These are phyloP conservation scores for Stratiolaelaps scimitus DNA, from an alignment of 1,140 invertebrate species.

Conservation along the genomic window DNA sequence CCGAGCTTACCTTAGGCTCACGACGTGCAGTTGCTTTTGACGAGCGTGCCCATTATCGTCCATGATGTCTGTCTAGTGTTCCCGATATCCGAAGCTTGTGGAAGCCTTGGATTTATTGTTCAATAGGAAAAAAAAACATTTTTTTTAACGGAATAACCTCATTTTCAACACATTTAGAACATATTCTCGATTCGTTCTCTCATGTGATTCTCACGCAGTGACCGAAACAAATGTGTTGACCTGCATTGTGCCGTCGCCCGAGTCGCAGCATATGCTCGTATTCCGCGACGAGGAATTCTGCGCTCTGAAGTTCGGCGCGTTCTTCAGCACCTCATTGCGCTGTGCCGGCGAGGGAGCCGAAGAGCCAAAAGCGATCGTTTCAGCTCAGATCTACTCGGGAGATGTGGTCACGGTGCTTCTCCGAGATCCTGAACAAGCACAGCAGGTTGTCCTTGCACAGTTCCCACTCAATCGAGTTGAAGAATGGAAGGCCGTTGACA, in stretches of 20 bases:
- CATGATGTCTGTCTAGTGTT: too few relatives aligned
- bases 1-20: too few relatives aligned
- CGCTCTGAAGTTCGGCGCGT: constrained; percentile 15
- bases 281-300: constrained; percentile 16
- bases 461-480: constrained; percentile 3
- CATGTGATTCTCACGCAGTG: not conserved
- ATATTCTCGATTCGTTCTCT: too few relatives aligned
- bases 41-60: too few relatives aligned
- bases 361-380: not conserved
- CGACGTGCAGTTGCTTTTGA: too few relatives aligned
- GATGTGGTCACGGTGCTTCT: not conserved
- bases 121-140: too few relatives aligned
- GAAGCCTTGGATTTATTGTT: too few relatives aligned
- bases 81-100: too few relatives aligned
- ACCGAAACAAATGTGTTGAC: not conserved
- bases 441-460: constrained; percentile 8
- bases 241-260: not conserved
- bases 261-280: constrained; percentile 7
- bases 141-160: too few relatives aligned
- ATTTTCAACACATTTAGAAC: too few relatives aligned
- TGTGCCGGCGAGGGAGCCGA: not conserved
- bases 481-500: not conserved
- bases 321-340: constrained; percentile 3
- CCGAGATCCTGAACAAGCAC: not conserved
- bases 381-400: constrained; percentile 1